These are phyloP conservation scores for Nemurella pictetii DNA, from an alignment of 2,888 invertebrate species.

Conservation along the genomic window DNA sequence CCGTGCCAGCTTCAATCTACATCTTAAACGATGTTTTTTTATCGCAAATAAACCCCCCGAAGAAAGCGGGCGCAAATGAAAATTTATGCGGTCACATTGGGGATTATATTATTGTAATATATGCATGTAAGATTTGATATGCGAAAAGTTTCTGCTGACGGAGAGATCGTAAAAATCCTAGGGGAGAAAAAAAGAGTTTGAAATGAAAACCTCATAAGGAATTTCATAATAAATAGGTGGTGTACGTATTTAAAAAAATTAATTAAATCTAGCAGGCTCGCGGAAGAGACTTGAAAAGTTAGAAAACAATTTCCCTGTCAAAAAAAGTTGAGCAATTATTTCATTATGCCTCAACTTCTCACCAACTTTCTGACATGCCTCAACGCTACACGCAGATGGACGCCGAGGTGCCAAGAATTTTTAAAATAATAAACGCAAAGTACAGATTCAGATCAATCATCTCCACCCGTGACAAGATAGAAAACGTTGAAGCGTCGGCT, in stretches of 20 bases:
- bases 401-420: neutral
- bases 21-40: neutral
- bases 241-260: neutral
- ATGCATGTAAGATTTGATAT: neutral
- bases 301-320: neutral
- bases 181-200: neutral
- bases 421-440: neutral
- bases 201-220: neutral
- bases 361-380: neutral
- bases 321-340: neutral
- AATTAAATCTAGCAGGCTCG: neutral
- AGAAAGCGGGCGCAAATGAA: neutral
- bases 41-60: neutral
- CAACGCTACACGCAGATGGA: neutral
- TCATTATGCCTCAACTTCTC: neutral
- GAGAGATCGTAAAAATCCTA: neutral
- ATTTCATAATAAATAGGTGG: neutral
- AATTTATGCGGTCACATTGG: neutral
- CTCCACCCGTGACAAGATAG: neutral
- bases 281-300: neutral
- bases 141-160: neutral
- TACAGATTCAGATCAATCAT: neutral
- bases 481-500: neutral
- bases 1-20: neutral
- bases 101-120: neutral